phyloP scores from a whole-genome alignment of 2,797 vertebrate species.

The Argya squamiceps region DNA sequence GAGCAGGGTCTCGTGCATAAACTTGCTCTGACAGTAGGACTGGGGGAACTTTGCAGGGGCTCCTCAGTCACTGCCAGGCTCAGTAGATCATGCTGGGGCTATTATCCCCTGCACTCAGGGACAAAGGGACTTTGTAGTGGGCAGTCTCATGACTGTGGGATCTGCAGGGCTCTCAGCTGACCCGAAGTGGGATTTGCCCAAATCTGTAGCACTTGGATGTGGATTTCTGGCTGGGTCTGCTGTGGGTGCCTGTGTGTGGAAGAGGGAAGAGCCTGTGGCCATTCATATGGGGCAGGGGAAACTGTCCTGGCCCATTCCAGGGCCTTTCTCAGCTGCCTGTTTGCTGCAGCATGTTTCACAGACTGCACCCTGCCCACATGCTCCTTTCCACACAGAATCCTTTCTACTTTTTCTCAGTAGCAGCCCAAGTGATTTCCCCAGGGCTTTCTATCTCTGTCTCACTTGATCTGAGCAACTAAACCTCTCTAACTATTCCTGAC shows the following conservation, averaged over 20 bases:
- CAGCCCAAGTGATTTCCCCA: background rate
- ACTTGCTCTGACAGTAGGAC: background rate
- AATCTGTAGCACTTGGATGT: background rate
- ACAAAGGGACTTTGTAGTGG: background rate
- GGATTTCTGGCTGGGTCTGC: background rate
- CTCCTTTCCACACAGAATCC: background rate
- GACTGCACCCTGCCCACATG: background rate
- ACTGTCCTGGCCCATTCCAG: background rate
- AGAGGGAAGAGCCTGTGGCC: background rate
- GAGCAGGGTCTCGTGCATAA: accelerated
- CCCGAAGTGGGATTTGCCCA: background rate
- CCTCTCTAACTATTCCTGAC: background rate
- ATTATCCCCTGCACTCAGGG: background rate
- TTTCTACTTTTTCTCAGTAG: background rate
- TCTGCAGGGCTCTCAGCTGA: background rate
- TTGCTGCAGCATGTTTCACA: background rate
- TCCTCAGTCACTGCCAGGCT: background rate
- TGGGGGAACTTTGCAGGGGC: background rate
- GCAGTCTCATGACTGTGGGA: background rate
- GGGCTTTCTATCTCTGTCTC: background rate
- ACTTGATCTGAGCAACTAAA: background rate
- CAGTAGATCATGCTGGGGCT: background rate
- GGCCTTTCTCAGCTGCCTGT: background rate
- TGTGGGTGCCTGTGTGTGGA: accelerated
- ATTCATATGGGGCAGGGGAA: accelerated